These are phyloP conservation scores for Halcyon smyrnensis DNA, from an alignment of 2,797 vertebrate genomes.

Conservation along the genomic window DNA sequence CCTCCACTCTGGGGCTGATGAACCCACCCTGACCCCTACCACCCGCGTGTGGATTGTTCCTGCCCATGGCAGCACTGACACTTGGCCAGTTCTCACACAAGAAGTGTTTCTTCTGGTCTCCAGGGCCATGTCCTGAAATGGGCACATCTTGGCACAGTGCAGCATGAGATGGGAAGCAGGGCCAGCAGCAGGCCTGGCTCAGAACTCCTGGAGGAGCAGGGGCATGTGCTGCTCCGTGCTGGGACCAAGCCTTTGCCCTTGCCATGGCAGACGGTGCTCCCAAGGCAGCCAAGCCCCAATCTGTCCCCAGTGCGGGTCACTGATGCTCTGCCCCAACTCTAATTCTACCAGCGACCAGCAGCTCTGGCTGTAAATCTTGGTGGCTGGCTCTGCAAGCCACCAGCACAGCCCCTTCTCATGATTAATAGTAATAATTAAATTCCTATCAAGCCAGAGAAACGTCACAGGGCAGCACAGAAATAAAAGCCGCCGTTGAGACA, in stretches of 20 bases:
- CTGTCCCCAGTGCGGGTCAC: accelerated
- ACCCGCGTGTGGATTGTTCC: neutral
- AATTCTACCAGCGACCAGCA: accelerated
- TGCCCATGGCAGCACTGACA: neutral
- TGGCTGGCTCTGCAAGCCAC: neutral
- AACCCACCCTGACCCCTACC: too few relatives aligned
- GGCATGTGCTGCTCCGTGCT: neutral
- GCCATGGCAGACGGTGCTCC: accelerated
- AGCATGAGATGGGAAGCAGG: neutral
- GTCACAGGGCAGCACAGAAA: neutral
- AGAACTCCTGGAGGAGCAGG: neutral
- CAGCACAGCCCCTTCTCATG: neutral
- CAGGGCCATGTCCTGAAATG: neutral
- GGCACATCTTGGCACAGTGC: neutral
- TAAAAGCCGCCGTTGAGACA: neutral
- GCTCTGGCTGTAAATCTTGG: neutral
- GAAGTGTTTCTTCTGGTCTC: neutral
- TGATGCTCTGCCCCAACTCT: neutral
- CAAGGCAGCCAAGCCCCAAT: accelerated
- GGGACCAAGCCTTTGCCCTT: neutral
- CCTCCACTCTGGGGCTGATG: neutral
- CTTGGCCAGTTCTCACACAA: accelerated
- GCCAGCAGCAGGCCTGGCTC: neutral
- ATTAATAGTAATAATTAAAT: neutral
- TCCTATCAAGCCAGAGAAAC: neutral